Conservation (phyloP, 2,113 vertebrate species). For the Hirundichthys speculiger region DNA sequence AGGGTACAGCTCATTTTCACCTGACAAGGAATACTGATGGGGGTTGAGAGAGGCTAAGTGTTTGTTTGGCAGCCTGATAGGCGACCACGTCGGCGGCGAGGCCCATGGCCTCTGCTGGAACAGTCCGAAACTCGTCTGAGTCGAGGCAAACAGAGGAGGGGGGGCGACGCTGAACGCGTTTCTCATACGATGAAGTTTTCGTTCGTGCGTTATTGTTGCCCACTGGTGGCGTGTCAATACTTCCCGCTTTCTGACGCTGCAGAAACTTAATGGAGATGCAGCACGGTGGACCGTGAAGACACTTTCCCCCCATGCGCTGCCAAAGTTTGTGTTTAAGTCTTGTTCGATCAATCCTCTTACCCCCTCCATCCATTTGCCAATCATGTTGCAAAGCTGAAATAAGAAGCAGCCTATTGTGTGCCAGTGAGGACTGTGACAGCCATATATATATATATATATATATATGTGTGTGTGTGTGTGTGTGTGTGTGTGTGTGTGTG, state of each 20-base stretch:
- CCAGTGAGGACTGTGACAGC: slow-evolving; percentile 66
- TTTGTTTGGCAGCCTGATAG: slow-evolving; percentile 60
- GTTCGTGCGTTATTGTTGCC: slow-evolving; percentile 13
- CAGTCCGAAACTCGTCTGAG: slow-evolving; percentile 27
- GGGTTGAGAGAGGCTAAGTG: slow-evolving; percentile 35
- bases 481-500: too few species aligned
- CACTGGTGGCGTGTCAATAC: background rate
- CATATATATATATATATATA: slow-evolving; percentile 75
- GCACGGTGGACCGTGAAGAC: background rate
- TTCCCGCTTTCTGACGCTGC: background rate
- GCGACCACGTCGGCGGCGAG: slow-evolving; percentile 6
- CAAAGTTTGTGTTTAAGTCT: slow-evolving; percentile 16
- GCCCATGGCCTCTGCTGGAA: slow-evolving; percentile 21
- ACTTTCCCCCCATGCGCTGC: slow-evolving; percentile 63
- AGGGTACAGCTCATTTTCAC: slow-evolving; percentile 52
- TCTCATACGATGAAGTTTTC: slow-evolving; percentile 8
- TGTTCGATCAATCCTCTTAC: slow-evolving; percentile 41
- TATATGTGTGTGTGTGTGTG: too few species aligned
- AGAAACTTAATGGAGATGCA: background rate
- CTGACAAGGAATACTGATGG: slow-evolving; percentile 33
- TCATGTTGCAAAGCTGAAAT: slow-evolving; percentile 46
- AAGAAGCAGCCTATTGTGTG: slow-evolving; percentile 46
- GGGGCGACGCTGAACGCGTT: slow-evolving; percentile 14
- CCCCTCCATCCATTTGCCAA: slow-evolving; percentile 38
- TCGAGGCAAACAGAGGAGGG: slow-evolving; percentile 26